phyloP scores from a whole-genome alignment of 2,113 vertebrate species.

The Chionodraco myersi region DNA sequence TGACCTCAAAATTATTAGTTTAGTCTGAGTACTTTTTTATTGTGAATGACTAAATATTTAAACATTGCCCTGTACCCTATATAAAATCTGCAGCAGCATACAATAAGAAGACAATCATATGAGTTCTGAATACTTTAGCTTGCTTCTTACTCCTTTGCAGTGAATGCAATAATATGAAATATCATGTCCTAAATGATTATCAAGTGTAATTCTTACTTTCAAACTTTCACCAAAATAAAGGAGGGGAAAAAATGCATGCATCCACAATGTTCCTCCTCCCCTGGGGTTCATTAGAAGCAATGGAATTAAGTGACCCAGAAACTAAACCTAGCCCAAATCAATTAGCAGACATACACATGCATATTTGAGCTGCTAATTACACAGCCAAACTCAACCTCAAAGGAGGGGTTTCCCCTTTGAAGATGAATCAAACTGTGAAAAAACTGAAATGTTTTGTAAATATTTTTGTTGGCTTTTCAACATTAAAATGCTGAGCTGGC shows the following conservation, averaged over 20 bases:
- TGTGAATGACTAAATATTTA: not conserved
- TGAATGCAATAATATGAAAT: slow-evolving; percentile 39
- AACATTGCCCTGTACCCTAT: not conserved
- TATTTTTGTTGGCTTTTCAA: slow-evolving; percentile 44
- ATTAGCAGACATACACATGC: slow-evolving; percentile 75
- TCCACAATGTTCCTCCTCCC: slow-evolving; percentile 71
- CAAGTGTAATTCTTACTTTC: slow-evolving; percentile 66
- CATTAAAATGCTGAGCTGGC: slow-evolving; percentile 8
- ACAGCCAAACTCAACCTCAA: slow-evolving; percentile 70
- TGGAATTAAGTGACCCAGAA: slow-evolving; percentile 85
- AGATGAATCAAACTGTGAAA: slow-evolving; percentile 53
- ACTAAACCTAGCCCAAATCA: slow-evolving; percentile 77
- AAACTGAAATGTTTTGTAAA: slow-evolving; percentile 62
- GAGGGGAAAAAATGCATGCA: slow-evolving; percentile 59
- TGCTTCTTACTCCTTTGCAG: slow-evolving; percentile 4
- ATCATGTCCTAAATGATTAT: slow-evolving; percentile 49
- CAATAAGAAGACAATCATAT: not conserved
- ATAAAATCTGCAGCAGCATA: not conserved
- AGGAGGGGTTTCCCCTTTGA: slow-evolving; percentile 73
- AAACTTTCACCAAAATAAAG: slow-evolving; percentile 63
- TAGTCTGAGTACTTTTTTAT: not conserved
- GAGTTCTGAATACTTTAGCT: not conserved
- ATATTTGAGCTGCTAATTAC: slow-evolving; percentile 75
- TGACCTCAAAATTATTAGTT: too few species aligned
- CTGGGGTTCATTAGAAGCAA: slow-evolving; percentile 82